Evolutionary conservation across 1,140 invertebrate genomes (phyloP).

Genomic region (Acromyrmex heyeri): DNA sequence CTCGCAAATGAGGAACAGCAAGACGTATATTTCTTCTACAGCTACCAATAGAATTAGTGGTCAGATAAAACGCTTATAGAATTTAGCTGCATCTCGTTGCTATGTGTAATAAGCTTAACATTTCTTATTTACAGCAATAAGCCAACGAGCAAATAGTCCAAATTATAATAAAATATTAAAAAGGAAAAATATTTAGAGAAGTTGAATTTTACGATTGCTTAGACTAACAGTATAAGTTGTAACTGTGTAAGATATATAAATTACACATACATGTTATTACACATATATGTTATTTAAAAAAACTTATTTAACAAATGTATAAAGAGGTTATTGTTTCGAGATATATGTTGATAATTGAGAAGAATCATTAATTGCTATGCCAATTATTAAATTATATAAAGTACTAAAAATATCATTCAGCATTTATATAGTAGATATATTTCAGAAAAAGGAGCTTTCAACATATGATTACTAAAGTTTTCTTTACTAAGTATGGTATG

Average conservation of each 20-base stretch:
- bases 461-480: no score
- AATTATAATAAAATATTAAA: slow-evolving; percentile 7
- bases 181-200: not conserved
- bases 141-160: not conserved
- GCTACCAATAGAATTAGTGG: slow-evolving; percentile 25
- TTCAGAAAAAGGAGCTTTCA: no score
- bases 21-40: slow-evolving; percentile 27
- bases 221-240: not conserved
- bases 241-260: not conserved
- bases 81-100: slow-evolving; percentile 11
- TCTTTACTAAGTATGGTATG: no score
- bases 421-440: no score
- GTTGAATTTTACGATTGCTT: not conserved
- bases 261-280: not conserved
- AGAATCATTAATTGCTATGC: not conserved
- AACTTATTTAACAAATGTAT: not conserved
- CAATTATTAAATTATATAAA: not conserved
- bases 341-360: not conserved
- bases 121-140: not conserved
- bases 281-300: no score
- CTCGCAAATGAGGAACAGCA: slow-evolving; percentile 69
- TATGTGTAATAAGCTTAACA: slow-evolving; percentile 22
- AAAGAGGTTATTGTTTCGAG: not conserved
- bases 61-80: slow-evolving; percentile 29
- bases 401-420: no score